Percentiles rank a stretch among this genome's conserved stretches.
Evolutionary conservation across 2,797 vertebrate species (phyloP).

Genomic region (Chelmon rostratus): DNA sequence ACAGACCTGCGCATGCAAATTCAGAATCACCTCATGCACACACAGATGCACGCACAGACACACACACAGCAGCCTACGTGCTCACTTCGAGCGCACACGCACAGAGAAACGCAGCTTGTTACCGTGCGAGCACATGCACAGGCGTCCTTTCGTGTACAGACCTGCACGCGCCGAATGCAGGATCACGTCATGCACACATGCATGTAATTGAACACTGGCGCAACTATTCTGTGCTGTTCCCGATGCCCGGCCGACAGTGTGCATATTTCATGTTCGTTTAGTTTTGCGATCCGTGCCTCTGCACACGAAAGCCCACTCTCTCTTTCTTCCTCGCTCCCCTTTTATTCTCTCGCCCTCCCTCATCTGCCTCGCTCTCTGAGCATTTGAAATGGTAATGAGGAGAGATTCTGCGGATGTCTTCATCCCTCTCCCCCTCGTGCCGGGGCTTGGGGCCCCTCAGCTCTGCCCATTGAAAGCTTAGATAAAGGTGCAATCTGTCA

Average conservation of each 20-base stretch:
- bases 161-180: slow-evolving; percentile 48
- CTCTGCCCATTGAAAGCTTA: slow-evolving; percentile 72
- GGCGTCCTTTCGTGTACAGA: slow-evolving; percentile 33
- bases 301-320: slow-evolving; percentile 84
- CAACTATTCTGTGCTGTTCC: slow-evolving; percentile 43
- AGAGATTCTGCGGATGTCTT: slow-evolving; percentile 84
- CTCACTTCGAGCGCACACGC: background rate
- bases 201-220: slow-evolving; percentile 53
- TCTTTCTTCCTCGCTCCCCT: slow-evolving; percentile 61
- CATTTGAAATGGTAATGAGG: slow-evolving; percentile 87
- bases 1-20: slow-evolving; percentile 62
- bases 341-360: slow-evolving; percentile 72
- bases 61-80: slow-evolving; percentile 38
- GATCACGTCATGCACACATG: slow-evolving; percentile 36
- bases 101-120: slow-evolving; percentile 21
- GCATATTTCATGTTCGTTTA: slow-evolving; percentile 87
- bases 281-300: slow-evolving; percentile 82
- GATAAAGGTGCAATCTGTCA: slow-evolving; percentile 82
- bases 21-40: slow-evolving; percentile 22
- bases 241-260: slow-evolving; percentile 68
- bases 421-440: slow-evolving; percentile 76
- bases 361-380: slow-evolving; percentile 75
- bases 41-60: slow-evolving; percentile 8
- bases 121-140: slow-evolving; percentile 18
- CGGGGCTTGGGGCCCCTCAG: slow-evolving; percentile 68